Evolutionary conservation across 2,888 invertebrate genomes (phyloP).

Genomic region (Agrilus biguttatus): DNA sequence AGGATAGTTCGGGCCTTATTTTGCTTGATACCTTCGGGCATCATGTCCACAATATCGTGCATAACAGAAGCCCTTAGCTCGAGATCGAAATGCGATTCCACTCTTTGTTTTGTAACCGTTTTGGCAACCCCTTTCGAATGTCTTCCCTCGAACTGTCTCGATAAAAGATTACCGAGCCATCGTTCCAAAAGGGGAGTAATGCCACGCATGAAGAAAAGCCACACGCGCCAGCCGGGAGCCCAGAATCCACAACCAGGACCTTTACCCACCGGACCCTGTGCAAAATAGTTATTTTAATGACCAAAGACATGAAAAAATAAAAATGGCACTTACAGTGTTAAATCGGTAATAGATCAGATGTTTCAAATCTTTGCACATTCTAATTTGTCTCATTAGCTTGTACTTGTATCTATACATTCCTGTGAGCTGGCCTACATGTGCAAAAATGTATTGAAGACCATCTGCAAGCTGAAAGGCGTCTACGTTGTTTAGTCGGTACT

Average conservation of each 20-base stretch:
- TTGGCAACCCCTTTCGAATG: conserved; percentile 99
- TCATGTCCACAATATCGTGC: conserved; percentile 99
- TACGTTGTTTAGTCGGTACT: conserved; percentile 97
- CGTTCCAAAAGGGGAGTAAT: conserved; percentile 95
- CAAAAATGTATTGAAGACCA: conserved; percentile 97
- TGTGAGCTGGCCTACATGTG: conserved; percentile 97
- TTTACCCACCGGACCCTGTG: conserved; percentile 89
- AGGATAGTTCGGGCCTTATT: conserved; percentile 98
- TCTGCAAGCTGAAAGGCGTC: conserved; percentile 98
- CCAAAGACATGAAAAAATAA: background rate
- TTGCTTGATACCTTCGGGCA: conserved; percentile 99
- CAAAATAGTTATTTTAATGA: conserved; percentile 11
- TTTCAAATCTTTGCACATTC: conserved; percentile 99
- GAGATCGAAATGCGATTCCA: conserved; percentile 98
- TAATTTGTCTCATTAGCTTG: conserved; percentile 95
- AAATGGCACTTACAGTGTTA: conserved; percentile 64
- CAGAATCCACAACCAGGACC: conserved; percentile 98
- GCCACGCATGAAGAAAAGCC: conserved; percentile 99
- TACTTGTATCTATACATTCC: conserved; percentile 99
- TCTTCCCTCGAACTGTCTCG: conserved; percentile 96
- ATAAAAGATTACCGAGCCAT: conserved; percentile 98
- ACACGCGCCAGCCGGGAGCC: conserved; percentile 99
- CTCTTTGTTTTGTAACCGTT: conserved; percentile 98
- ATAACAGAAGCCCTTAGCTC: conserved; percentile 93
- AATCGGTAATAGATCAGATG: conserved; percentile 98